A percentile compares a stretch with the other conserved stretches of the same genome.
Evolutionary conservation across 1,140 invertebrate genomes (phyloP).

Genomic region (Anoplolepis gracilipes): DNA sequence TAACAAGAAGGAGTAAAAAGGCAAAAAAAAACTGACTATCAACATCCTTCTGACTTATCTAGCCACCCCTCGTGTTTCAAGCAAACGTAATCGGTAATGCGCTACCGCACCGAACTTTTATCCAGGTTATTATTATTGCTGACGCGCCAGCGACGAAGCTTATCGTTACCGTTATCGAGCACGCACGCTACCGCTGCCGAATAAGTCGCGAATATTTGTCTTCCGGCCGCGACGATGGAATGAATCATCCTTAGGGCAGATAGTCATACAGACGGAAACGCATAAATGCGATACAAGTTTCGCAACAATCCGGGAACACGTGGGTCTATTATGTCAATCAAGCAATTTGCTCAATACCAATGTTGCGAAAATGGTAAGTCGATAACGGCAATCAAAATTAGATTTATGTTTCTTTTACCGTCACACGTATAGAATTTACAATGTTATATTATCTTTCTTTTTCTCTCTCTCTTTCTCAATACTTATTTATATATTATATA

Average conservation of each 20-base stretch:
- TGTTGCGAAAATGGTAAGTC: background rate
- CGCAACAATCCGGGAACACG: slow-evolving; percentile 38
- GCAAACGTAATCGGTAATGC: slow-evolving; percentile 3
- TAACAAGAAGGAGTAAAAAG: background rate
- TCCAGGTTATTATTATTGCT: slow-evolving; percentile 40
- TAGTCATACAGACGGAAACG: slow-evolving; percentile 47
- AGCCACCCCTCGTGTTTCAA: background rate
- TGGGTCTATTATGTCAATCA: slow-evolving; percentile 28
- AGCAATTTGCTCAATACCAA: slow-evolving; percentile 21
- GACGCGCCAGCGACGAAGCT: slow-evolving; percentile 49
- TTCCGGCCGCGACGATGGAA: slow-evolving; percentile 56
- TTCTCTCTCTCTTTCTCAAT: too few relatives aligned
- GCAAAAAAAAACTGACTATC: background rate
- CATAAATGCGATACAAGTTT: slow-evolving; percentile 31
- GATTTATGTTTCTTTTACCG: background rate
- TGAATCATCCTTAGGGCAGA: slow-evolving; percentile 65
- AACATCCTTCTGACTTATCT: slow-evolving; percentile 11
- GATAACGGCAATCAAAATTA: background rate
- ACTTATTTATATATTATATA: background rate
- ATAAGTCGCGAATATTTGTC: slow-evolving; percentile 57
- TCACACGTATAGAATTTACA: background rate
- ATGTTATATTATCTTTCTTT: background rate
- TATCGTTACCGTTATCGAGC: slow-evolving; percentile 68
- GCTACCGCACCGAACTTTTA: slow-evolving; percentile 24
- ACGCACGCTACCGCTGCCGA: slow-evolving; percentile 57